These are phyloP conservation scores for Nerophis lumbriciformis DNA, from an alignment of 2,113 vertebrate species.

Conservation along the genomic window DNA sequence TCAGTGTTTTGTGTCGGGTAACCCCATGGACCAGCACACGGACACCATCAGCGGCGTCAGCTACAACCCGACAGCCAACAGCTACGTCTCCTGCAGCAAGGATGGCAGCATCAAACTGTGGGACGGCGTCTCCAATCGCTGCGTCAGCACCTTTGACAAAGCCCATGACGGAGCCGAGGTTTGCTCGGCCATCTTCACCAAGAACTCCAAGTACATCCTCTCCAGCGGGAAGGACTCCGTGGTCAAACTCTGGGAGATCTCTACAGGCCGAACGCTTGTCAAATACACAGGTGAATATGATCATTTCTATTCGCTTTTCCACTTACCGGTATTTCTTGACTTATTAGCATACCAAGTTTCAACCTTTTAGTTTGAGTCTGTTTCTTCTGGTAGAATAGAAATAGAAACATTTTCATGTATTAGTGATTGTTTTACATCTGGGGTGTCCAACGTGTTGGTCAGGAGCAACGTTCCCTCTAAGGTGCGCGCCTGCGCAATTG, in stretches of 20 bases:
- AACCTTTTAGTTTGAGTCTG: no score
- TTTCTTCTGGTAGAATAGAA: no score
- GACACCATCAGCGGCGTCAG: conserved; percentile 92
- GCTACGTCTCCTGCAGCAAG: conserved; percentile 93
- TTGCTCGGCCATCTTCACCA: conserved; percentile 95
- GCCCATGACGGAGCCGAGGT: conserved; percentile 94
- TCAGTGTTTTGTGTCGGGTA: conserved; percentile 97
- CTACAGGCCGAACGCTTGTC: conserved; percentile 90
- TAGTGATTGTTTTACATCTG: no score
- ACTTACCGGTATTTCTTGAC: no score
- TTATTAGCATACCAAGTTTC: no score
- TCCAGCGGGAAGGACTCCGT: conserved; percentile 98
- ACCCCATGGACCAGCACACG: conserved; percentile 94
- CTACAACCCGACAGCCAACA: conserved; percentile 91
- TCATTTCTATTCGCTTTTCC: no score
- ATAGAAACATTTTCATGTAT: no score
- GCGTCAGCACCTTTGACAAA: conserved; percentile 92
- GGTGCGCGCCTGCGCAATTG: no score
- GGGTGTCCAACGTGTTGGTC: no score
- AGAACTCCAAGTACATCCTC: conserved; percentile 97
- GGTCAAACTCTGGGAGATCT: conserved; percentile 97
- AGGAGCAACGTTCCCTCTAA: no score
- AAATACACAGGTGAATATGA: conserved; percentile 87
- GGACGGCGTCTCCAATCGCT: conserved; percentile 96
- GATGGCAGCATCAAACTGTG: conserved; percentile 97